phyloP scores from a whole-genome alignment of 2,888 invertebrate species.

The Lepeophtheirus nordmannii region DNA sequence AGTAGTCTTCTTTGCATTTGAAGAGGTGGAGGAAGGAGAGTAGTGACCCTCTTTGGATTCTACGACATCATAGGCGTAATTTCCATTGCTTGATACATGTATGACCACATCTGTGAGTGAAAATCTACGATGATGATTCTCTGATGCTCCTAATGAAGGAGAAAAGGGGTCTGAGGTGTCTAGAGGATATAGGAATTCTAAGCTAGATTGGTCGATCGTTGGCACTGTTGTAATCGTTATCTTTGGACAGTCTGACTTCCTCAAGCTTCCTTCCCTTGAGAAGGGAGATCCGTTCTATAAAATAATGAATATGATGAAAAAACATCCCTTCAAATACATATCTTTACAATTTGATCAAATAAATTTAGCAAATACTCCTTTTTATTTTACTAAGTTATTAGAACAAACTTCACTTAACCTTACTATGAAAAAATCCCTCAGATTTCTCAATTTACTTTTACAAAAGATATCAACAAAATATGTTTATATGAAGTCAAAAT shows the following conservation, averaged over 20 bases:
- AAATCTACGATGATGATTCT: neutral
- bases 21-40: too few species aligned
- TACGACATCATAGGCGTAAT: neutral
- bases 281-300: neutral
- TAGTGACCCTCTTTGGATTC: neutral
- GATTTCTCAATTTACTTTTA: too few species aligned
- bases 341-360: too few species aligned
- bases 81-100: neutral
- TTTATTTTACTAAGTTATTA: too few species aligned
- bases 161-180: neutral
- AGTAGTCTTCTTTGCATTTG: too few species aligned
- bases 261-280: neutral
- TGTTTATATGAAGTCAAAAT: too few species aligned
- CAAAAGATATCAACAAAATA: too few species aligned
- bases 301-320: neutral
- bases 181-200: constrained; percentile 19
- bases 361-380: too few species aligned
- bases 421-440: too few species aligned
- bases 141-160: neutral
- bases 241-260: neutral
- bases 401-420: too few species aligned
- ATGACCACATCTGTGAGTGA: neutral
- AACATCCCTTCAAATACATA: neutral
- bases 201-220: constrained; percentile 17
- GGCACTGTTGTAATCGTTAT: constrained; percentile 22